Evolutionary conservation across 1,140 invertebrate genomes (phyloP), one percentile per base, ranked within the genome.

Genomic region (Brachionus manjavacas): DNA sequence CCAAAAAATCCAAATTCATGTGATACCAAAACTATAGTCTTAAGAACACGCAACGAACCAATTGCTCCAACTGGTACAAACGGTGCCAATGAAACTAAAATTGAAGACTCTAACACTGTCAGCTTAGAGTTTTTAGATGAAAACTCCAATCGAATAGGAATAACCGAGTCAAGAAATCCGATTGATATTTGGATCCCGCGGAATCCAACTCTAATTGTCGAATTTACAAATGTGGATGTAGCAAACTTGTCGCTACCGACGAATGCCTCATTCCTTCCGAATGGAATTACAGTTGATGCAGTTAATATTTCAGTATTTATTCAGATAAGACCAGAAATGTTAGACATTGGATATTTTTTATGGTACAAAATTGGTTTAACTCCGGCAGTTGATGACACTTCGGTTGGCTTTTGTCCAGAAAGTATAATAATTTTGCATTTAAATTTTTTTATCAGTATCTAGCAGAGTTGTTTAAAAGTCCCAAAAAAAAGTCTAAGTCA

Each of bases 131-230:
- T 84, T 41, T 31, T 43, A 4, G 64, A 70, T n/a, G 64, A 84
- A 9, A 70, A 84, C 14, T 46, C 41, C 1, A 70, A 70, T 16
- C 39, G 2, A 8, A 70, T 84, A 8, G 12, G 12, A 6, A 20
- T 84, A 35, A 68, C 20, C n/a, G 23, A 84, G 9, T 70, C 81
- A 2, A 70, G 39, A 28, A 35, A 46, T 31, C 60, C 35, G 23
- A 84, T 84, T 31, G 60, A 68, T 70, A 23, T 84, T 16, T 70
- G 60, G 81, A 49, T 84, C n/a, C 68, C 81, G 8, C 41, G 81
- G 31, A 60, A 72, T 46, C 81, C 72, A n/a, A 31, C 60, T n/a
- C 11, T 55, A 16, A 4, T 8, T n/a, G 25, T 20, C n/a, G 25
- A 46, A 25, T 84, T 84, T 60, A 9, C 8, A n/a, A 4, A 43